Evolutionary conservation across 2,797 vertebrate genomes (phyloP), one percentile per base, ranked within the genome.

Genomic region (Alca torda): DNA sequence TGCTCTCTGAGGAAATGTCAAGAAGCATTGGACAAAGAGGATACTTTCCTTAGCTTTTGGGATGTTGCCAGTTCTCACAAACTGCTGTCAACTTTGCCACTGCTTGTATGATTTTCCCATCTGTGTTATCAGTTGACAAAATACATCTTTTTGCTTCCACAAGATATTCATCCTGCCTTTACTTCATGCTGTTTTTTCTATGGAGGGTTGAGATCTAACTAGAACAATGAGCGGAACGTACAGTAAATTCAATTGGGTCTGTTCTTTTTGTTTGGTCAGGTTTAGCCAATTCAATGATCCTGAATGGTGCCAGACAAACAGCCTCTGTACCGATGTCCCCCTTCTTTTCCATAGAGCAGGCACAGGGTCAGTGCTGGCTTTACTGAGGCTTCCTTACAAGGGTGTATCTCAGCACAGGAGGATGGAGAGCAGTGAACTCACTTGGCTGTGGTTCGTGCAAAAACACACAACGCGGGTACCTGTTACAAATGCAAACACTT

Each of bases 11-110:
- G 61, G 79, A 94, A 93, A 93, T 84, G 81, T 88, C 81, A 88
- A 90, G 90, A 92, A 85, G 46, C 35, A 35, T 6, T 45, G 91
- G 61, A 90, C 13, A 21, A 80, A 94, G 53, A 76, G 46, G 59
- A 88, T 43, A 41, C 43, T 94, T 94, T 86, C 69, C 50, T 78
- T 82, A 88, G 75, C 72, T 61, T 94, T 90, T 96, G 83, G 84
- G 61, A 78, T 56, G 23, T 63, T 93, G 87, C 88, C 87, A 91
- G 63, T 64, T 93, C 63, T 86, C 84, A 78, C 56, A 90, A 90
- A 95, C 6, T 68, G 78, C 84, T 95, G 94, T 95, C 87, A 92
- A 11, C 87, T 45, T 83, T 75, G 82, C 68, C 63, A 48, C 39
- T 79, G 64, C 68, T 90, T 87, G 21, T 89, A 43, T 76, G 89